Evolutionary conservation across 1,140 invertebrate species (phyloP), one percentile per base, ranked within the genome.

Genomic region (Drosophila triauraria): DNA sequence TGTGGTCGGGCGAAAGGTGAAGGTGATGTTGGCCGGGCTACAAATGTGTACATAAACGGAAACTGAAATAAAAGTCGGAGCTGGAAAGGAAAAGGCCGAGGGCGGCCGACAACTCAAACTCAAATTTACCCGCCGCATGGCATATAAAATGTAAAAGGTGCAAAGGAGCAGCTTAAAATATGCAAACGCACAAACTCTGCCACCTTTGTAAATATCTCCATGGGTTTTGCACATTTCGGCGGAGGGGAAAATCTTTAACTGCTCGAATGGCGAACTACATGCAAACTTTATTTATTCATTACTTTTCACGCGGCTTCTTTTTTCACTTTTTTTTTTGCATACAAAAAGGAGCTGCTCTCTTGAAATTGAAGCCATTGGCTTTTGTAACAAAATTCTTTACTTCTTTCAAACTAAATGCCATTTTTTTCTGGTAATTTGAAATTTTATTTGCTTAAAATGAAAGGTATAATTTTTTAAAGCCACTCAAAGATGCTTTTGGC

Each of bases 41-140:
- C 83, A 80, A 87, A 83, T 78, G 58, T 78, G 71, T 74, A 84
- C 84, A 87, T 88, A 87, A 87, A 87, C 84, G 71, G 80, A 90
- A 83, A 87, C 80, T 78, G 80, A 90, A 83, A 88, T 83, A 71
- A 88, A 88, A 88, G 61, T 80, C 72, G 77, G 67, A 58, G 40
- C 15, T 68, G 47, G 50, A 56, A 54, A 56, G 20, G 38, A 56
- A 80, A 60, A 71, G 51, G 32, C 51, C 47, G 46, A 35, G 67
- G 64, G n/a, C 32, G 43, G 63, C 60, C 58, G 63, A 47, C 69
- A 51, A 67, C 65, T 72, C 63, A 42, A 83, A 88, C 78, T 83
- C 80, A 87, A 79, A 88, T 83, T 83, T 78, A 58, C 53, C 44
- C 47, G 65, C 68, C 61, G 42, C 78, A 65, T 42, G 43, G 40